A percentile compares a stretch with the other conserved stretches of the same genome.
Conservation (phyloP, 2,888 invertebrate genomes). For the Spodoptera picta region DNA sequence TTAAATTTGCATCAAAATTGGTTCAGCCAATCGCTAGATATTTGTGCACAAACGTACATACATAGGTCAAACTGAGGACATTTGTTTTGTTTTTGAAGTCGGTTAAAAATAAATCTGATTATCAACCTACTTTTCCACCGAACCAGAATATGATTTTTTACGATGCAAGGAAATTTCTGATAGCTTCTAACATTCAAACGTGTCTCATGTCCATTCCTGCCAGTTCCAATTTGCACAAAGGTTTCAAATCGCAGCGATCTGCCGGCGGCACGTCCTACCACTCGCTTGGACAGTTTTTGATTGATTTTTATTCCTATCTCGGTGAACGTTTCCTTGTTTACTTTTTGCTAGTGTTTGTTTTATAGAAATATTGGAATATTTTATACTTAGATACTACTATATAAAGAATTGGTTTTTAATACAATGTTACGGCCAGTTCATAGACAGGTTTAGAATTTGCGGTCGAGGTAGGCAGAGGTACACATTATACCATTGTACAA, state of each 20-base stretch:
- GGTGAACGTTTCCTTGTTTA: conserved; percentile 39
- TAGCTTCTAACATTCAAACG: conserved; percentile 33
- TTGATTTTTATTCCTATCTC: conserved; percentile 45
- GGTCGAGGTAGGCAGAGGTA: no score
- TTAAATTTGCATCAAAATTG: no score
- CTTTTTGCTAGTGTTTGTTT: conserved; percentile 32
- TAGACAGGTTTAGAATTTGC: no score
- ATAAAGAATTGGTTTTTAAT: conserved; percentile 3
- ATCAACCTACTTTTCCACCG: no score
- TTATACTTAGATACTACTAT: conserved; percentile 9
- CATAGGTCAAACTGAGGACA: no score
- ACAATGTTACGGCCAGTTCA: no score
- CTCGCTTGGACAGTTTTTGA: conserved; percentile 47
- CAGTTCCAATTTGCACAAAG: conserved; percentile 66
- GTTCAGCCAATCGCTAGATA: no score
- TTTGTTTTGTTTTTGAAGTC: no score
- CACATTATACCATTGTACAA: no score
- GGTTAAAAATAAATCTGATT: no score
- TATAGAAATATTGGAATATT: conserved; percentile 22
- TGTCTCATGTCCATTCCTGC: conserved; percentile 17
- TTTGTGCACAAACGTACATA: no score
- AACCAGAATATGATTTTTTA: no score
- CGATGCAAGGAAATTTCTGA: conserved; percentile 10
- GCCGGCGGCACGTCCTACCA: conserved; percentile 39
- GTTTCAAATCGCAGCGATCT: conserved; percentile 57